Percentiles rank a stretch among this genome's conserved stretches.
Evolutionary conservation across 2,113 vertebrate genomes (phyloP).

Genomic region (Rousettus leschenaultii): DNA sequence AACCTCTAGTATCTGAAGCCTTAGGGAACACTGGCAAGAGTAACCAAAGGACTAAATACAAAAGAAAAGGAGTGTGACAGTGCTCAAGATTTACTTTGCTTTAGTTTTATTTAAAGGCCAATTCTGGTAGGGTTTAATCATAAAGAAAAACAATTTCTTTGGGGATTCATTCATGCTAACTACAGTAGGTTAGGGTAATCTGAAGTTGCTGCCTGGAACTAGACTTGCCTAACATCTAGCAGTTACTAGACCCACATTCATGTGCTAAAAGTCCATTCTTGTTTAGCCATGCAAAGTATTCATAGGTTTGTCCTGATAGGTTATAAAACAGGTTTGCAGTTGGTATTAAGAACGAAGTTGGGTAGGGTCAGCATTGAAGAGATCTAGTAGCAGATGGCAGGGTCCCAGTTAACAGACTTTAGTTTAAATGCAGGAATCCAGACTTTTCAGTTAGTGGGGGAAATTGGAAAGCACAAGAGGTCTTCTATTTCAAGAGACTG

Average conservation of each 20-base stretch:
- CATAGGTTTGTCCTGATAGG: not conserved
- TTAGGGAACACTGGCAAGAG: not conserved
- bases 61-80: not conserved
- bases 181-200: not conserved
- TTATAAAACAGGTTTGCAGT: not conserved
- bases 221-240: not conserved
- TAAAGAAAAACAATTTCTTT: not conserved
- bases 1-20: not conserved
- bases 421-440: slow-evolving; percentile 17
- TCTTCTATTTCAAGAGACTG: not conserved
- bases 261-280: not conserved
- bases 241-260: not conserved
- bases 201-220: not conserved
- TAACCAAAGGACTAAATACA: not conserved
- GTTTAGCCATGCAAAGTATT: not conserved
- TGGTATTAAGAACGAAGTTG: not conserved
- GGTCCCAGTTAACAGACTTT: not conserved
- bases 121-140: not conserved
- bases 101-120: not conserved
- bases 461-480: not conserved
- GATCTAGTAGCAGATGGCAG: not conserved
- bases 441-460: not conserved
- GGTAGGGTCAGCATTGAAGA: not conserved
- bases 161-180: not conserved
- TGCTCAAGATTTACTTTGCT: not conserved